These are phyloP conservation scores for Melipona bicolor DNA, from an alignment of 2,888 invertebrate genomes.

Conservation along the genomic window DNA sequence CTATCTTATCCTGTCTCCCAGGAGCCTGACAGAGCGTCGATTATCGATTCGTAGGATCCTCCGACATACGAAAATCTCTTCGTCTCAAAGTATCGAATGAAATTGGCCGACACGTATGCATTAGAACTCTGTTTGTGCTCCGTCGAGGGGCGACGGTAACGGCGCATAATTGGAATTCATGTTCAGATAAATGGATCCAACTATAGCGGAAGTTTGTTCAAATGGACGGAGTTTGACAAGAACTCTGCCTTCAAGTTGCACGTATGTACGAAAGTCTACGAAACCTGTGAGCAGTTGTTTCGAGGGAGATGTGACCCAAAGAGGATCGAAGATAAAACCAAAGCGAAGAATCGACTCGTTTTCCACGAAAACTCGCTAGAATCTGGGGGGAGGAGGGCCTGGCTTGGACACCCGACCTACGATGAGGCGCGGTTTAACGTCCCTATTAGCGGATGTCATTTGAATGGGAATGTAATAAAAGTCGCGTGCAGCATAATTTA, in stretches of 20 bases:
- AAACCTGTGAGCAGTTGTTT: not conserved
- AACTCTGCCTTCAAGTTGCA: too few relatives aligned
- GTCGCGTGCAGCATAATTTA: conserved; percentile 69
- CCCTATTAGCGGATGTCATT: conserved; percentile 71
- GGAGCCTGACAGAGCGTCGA: conserved; percentile 15
- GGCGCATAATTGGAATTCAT: not conserved
- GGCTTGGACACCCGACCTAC: conserved; percentile 60
- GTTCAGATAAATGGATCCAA: not conserved
- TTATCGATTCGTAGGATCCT: not conserved
- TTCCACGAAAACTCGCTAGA: conserved; percentile 5
- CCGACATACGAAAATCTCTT: not conserved
- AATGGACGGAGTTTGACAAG: too few relatives aligned
- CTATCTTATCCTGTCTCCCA: conserved; percentile 63
- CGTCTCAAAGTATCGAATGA: not conserved
- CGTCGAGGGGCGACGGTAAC: not conserved
- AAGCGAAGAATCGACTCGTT: not conserved
- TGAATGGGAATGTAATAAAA: conserved; percentile 73
- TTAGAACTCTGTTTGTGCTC: not conserved
- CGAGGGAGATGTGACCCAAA: too few relatives aligned
- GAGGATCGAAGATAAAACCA: too few relatives aligned
- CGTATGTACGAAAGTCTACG: too few relatives aligned
- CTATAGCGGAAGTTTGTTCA: not conserved
- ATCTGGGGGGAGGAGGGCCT: conserved; percentile 12
- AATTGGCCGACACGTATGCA: not conserved
- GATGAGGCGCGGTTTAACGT: conserved; percentile 61